Evolutionary conservation across 2,888 invertebrate species (phyloP).

Genomic region (Eupeodes luniger): DNA sequence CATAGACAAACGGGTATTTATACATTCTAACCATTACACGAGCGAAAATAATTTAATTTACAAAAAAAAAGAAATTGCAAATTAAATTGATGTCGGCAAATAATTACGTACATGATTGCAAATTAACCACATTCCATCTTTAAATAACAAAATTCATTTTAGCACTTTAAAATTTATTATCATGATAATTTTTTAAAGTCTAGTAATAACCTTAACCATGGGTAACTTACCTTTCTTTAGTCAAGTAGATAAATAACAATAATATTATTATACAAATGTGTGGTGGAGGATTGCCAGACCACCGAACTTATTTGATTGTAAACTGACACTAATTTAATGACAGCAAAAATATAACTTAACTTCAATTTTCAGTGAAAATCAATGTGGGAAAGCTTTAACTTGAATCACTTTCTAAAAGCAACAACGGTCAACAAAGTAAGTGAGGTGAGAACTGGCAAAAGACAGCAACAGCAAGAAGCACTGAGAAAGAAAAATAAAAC

Average conservation of each 20-base stretch:
- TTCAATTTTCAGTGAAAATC: conserved; percentile 48
- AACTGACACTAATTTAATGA: conserved; percentile 50
- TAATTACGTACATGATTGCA: background rate
- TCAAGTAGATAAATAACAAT: background rate
- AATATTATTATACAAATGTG: background rate
- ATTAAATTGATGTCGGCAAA: background rate
- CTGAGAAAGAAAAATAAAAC: background rate
- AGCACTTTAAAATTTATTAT: background rate
- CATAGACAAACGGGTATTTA: background rate
- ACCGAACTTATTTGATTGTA: conserved; percentile 27
- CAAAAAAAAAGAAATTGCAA: background rate
- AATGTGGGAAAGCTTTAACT: conserved; percentile 33
- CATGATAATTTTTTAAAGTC: background rate
- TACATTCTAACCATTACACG: background rate
- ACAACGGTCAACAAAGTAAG: background rate
- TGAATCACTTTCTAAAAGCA: conserved; percentile 25
- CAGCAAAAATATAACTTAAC: conserved; percentile 15
- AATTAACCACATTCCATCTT: background rate
- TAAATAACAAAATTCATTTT: background rate
- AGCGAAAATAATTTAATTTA: background rate
- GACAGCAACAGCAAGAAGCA: no score
- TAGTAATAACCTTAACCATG: background rate
- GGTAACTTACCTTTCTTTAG: background rate
- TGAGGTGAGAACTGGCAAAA: background rate
- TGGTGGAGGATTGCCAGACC: background rate